Conservation (phyloP, 2,797 vertebrate species). For the Lacerta bilineata region DNA sequence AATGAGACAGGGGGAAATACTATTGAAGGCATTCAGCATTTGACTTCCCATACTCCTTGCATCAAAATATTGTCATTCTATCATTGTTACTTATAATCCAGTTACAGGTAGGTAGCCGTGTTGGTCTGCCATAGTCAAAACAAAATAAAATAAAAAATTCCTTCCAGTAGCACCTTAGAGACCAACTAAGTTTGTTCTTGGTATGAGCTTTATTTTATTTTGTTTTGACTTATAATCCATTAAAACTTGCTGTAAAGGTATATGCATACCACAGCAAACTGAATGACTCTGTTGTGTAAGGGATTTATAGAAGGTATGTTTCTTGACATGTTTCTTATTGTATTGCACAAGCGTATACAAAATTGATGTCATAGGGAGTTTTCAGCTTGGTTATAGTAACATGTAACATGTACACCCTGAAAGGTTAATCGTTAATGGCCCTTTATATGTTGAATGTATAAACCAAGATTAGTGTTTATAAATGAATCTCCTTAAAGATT, state of each 20-base stretch:
- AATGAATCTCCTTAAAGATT: not conserved
- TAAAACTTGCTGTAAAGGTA: not conserved
- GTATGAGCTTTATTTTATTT: no score
- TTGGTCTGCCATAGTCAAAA: no score
- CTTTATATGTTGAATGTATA: not conserved
- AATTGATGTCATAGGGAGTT: not conserved
- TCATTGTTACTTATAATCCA: not conserved
- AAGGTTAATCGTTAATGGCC: not conserved
- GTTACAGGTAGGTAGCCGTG: no score
- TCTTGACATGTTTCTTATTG: not conserved
- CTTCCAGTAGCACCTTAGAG: no score
- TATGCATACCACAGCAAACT: not conserved
- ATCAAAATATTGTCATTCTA: not conserved
- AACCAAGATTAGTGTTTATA: not conserved
- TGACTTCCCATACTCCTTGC: not conserved
- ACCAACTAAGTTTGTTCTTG: no score
- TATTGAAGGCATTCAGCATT: not conserved
- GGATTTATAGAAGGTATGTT: not conserved
- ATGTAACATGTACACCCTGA: not conserved
- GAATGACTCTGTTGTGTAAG: not conserved
- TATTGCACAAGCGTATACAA: not conserved
- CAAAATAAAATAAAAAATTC: no score
- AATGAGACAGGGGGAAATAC: not conserved
- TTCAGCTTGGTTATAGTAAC: not conserved
- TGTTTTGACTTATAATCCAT: no score